These are phyloP conservation scores for Apostichopus leukothele DNA, from an alignment of 53 echinoderm and acorn worm species.

Conservation along the genomic window DNA sequence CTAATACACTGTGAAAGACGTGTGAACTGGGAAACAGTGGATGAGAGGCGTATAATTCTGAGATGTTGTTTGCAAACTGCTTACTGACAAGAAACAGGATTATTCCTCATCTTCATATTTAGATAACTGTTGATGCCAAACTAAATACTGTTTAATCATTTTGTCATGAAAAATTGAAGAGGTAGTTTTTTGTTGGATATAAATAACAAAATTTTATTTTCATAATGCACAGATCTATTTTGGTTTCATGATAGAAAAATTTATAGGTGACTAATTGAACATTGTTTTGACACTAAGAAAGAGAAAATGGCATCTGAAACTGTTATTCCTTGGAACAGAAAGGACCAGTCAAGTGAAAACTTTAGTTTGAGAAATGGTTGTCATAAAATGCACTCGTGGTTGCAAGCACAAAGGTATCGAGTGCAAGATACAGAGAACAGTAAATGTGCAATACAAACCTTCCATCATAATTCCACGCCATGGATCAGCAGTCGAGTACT, in stretches of 20 bases:
- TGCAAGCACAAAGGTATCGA: background rate
- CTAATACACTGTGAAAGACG: background rate
- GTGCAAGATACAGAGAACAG: background rate
- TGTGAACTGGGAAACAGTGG: background rate
- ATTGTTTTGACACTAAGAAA: background rate
- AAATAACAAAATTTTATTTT: constrained; percentile 2
- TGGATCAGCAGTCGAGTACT: constrained; percentile 11
- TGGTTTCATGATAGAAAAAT: background rate
- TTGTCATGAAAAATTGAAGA: too few relatives aligned
- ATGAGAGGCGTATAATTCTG: background rate
- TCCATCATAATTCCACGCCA: constrained; percentile 36
- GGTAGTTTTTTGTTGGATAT: background rate
- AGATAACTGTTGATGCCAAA: too few relatives aligned
- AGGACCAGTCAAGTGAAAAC: background rate
- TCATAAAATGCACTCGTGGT: background rate
- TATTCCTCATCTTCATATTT: too few relatives aligned
- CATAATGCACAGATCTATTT: background rate
- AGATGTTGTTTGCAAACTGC: background rate
- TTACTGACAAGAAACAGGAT: too few relatives aligned
- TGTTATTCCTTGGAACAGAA: background rate
- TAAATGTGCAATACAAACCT: constrained; percentile 33
- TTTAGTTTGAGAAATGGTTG: background rate
- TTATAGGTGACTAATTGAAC: background rate
- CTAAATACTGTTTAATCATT: too few relatives aligned
- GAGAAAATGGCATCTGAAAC: background rate